Evolutionary conservation across 2,113 vertebrate genomes (phyloP), one percentile per base, ranked within the genome.

Genomic region (Eretmochelys imbricata): DNA sequence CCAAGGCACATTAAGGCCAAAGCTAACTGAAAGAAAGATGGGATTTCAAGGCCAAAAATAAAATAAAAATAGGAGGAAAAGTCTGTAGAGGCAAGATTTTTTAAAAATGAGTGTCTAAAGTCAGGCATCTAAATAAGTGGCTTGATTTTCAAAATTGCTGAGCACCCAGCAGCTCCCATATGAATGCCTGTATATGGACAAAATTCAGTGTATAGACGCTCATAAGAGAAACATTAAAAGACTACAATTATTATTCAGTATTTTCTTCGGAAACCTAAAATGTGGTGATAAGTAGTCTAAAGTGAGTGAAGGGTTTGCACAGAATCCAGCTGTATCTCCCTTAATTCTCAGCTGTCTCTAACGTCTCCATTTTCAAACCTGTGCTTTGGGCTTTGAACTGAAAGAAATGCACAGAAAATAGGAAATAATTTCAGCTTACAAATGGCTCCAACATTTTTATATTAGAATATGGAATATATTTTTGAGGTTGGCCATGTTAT

Each of bases 401-500:
- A 54, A 57, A 72, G 35, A 89, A 82, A 85, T 12, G 49, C 88
- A 42, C 14, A 24, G 38, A 46, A 57, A 85, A 7, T 3, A 50
- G 25, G 10, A 75, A 91, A 57, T 35, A 48, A 1, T 53, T 90
- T 85, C 29, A 16, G 79, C 88, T 95, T 1, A 3, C 89, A 92
- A 89, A 38, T 53, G 13, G 17, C 20, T 29, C 62, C 9, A 10
- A 1, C 17, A 20, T 2, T 54, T 25, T 69, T 16, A 20, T 27
- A 3, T 83, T 82, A 80, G 29, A 81, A 90, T 87, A 46, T 81
- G 35, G 57, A 80, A 20, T 96, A n/a, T 94, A 92, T 46, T 91
- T 96, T 35, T 92, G 84, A 91, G 75, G 54, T 90, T 95, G 91
- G 19, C 80, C 53, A 54, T 92, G 38, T 53, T 22, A 75, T 90